Conservation (phyloP, 2,888 invertebrate genomes). For the Syrphus vitripennis region DNA sequence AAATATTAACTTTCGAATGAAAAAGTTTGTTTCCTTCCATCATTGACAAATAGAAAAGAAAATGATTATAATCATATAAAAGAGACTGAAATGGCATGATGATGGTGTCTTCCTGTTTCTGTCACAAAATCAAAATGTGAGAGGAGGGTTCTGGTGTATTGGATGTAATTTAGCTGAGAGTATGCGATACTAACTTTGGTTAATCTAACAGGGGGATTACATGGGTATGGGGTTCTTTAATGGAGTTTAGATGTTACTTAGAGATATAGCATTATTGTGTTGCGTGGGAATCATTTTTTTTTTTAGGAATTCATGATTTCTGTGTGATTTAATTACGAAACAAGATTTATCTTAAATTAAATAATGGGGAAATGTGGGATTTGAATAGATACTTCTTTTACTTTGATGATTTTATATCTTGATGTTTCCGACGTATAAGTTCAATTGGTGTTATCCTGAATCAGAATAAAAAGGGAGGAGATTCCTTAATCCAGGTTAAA, state of each 20-base stretch:
- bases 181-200: not conserved
- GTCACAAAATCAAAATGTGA: constrained; percentile 16
- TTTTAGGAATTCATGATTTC: not conserved
- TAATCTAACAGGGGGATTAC: not conserved
- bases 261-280: not conserved
- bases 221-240: not conserved
- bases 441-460: too few species aligned
- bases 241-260: not conserved
- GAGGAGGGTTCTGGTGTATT: not conserved
- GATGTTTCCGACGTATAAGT: too few species aligned
- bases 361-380: not conserved
- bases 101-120: not conserved
- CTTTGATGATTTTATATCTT: too few species aligned
- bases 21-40: constrained; percentile 12
- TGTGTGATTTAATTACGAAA: not conserved
- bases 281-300: not conserved
- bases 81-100: not conserved
- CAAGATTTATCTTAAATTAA: not conserved
- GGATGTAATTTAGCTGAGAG: not conserved
- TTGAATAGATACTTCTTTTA: too few species aligned
- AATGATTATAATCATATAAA: constrained; percentile 42
- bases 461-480: too few species aligned
- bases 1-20: constrained; percentile 58
- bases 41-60: constrained; percentile 9
- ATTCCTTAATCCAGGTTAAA: too few species aligned